Evolutionary conservation across 1,140 invertebrate genomes (phyloP), one percentile per base, ranked within the genome.

Genomic region (Drosophila kepulauana): DNA sequence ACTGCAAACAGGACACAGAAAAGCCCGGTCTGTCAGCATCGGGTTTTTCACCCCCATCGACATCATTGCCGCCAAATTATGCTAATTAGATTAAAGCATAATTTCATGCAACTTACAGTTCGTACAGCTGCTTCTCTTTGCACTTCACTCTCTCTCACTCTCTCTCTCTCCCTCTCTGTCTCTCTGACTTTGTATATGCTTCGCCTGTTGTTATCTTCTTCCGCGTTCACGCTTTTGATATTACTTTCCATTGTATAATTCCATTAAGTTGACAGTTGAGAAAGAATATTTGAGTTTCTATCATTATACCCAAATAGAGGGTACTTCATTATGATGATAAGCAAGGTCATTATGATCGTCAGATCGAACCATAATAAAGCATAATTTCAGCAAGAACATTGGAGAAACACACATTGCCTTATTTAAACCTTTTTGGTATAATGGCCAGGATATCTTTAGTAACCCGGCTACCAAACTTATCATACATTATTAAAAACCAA

Each of bases 1-100:
- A 49, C 61, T 59, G 35, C 15, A 52, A 59, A 74, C 67, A 87
- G 82, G 75, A 82, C 76, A 78, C 59, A 35, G 61, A 49, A 68
- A 61, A 69, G 8, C 16, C 43, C 52, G 46, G 58, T 35, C 72
- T 56, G 71, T 46, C 64, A 67, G 66, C 78, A 64, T 54, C 15
- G 43, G 10, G 33, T n/a, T 11, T 43, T 43, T n/a, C 41, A 13
- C 49, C 38, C 62, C 41, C 81, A 71, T 76, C 46, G 51, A 54
- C 81, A 75, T 68, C 51, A 70, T 66, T 81, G 76, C 82, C 72
- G 84, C 79, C 84, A 89, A 89, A 89, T 89, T 89, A 89, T 90
- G 85, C 85, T 89, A 89, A 89, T 90, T 89, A 90, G 86, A 89
- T 89, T 90, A 79, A 86, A 89, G 86, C 78, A 89, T 90, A 89